These are phyloP conservation scores for Thomomys bottae DNA, from an alignment of 2,113 vertebrate genomes.

Conservation along the genomic window DNA sequence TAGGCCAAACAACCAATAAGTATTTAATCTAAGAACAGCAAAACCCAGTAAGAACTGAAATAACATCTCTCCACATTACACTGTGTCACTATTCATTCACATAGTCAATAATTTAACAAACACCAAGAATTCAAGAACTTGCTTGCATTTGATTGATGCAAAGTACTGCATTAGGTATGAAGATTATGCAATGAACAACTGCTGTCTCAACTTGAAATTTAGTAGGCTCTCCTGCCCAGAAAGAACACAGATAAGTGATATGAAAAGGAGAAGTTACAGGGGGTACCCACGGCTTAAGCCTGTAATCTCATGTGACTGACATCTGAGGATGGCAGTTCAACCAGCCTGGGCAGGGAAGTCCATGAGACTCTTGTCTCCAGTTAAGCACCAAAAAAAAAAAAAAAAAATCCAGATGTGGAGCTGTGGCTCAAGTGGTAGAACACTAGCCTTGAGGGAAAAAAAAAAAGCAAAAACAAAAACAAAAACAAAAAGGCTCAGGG, in stretches of 20 bases:
- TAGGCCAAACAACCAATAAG: neutral
- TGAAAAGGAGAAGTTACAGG: neutral
- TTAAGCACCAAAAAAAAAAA: too few species aligned
- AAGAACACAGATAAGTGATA: neutral
- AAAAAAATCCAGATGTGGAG: too few species aligned
- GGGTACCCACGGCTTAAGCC: neutral
- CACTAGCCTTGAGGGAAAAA: too few species aligned
- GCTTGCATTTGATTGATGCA: neutral
- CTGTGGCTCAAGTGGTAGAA: too few species aligned
- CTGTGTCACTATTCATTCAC: neutral
- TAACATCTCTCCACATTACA: neutral
- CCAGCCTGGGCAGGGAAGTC: too few species aligned
- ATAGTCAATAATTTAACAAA: neutral
- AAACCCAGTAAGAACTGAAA: neutral
- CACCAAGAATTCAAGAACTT: neutral
- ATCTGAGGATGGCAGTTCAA: too few species aligned
- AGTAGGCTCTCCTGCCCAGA: neutral
- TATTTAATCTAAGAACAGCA: constrained; percentile 22
- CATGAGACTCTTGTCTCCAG: too few species aligned
- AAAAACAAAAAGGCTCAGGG: too few species aligned
- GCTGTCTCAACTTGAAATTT: neutral
- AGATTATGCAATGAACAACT: neutral
- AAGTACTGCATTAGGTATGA: neutral
- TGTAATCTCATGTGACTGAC: too few species aligned
- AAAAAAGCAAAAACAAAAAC: too few species aligned